Base-by-base conservation (phyloP, 2,888 invertebrate species). In the Oxytorus armatus region DNA sequence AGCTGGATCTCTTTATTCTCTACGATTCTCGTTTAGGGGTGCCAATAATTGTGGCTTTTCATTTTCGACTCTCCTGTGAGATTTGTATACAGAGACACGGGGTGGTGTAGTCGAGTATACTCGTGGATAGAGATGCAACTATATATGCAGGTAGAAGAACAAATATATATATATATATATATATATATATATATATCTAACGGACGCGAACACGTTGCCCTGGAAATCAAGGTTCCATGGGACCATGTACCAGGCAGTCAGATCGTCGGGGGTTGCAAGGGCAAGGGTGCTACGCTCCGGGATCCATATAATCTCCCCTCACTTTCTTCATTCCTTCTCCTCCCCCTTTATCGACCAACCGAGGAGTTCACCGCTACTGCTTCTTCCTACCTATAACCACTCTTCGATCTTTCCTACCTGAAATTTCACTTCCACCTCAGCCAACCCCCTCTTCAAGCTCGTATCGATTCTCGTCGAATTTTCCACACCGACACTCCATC, bases 201-300 rank as follows among this genome's bases (percentile, higher is more conserved):
- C n/a, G 55, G 44, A 39, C 39, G 63, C 36, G 49, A 33, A 65
- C 25, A 65, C 65, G 65, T 53, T 59, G 61, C 53, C 65, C 70
- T 61, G 68, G 39, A 49, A 57, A 66, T 76, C 65, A 76, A 80
- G 76, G 76, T 80, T 80, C n/a, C 72, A 53, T 49, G 59, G 70
- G 70, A 79, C 42, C 55, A 23, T 66, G 49, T 42, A 21, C 63
- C 69, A 51, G 53, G 75, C 63, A 57, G 69, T 57, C 79, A 70
- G 70, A 53, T 72, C 72, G 68, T 44, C 23, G 57, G 36, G 74
- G 55, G 36, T 68, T 65, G 76, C 79, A 80, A 80, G 79, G 79
- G 79, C 79, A 80, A 80, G 79, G 76, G 76, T 77, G 76, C 72
- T 39, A 3, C 5, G 49, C 51, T 53, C 49, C 47, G 47, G 65